phyloP scores from a whole-genome alignment of 2,888 invertebrate genomes.

The Apotomis turbidana region DNA sequence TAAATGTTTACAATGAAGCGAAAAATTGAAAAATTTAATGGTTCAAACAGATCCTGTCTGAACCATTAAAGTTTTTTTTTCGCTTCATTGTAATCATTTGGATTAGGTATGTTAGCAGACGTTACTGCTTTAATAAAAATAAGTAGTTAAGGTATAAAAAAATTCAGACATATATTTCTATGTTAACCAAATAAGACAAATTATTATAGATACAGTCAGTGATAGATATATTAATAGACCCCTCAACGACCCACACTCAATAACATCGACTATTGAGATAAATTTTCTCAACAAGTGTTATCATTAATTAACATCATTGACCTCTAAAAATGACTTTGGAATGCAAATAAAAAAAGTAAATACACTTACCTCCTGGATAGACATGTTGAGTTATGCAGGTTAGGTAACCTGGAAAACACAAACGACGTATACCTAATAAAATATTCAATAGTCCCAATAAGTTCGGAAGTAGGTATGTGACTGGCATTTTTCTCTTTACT shows the following conservation, averaged over 20 bases:
- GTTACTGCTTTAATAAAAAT: too few species aligned
- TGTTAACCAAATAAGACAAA: too few species aligned
- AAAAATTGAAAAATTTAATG: too few species aligned
- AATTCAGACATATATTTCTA: too few species aligned
- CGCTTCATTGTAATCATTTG: too few species aligned
- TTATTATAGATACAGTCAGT: not conserved
- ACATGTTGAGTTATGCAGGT: constrained; percentile 62
- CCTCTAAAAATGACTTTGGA: constrained; percentile 31
- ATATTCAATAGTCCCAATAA: constrained; percentile 4
- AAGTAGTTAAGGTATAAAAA: too few species aligned
- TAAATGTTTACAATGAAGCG: too few species aligned
- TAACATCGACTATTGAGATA: not conserved
- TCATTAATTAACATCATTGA: constrained; percentile 16
- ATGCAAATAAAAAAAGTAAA: constrained; percentile 39
- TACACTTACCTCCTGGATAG: constrained; percentile 75
- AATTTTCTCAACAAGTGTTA: not conserved
- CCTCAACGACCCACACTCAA: not conserved
- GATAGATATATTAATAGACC: not conserved
- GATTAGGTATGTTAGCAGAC: too few species aligned
- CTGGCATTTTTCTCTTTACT: not conserved
- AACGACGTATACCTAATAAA: constrained; percentile 40
- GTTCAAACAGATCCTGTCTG: too few species aligned
- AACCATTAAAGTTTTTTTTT: too few species aligned
- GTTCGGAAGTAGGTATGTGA: constrained; percentile 22
- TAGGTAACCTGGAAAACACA: constrained; percentile 59